Conservation (phyloP, 2,797 vertebrate genomes). For the Esox lucius region DNA sequence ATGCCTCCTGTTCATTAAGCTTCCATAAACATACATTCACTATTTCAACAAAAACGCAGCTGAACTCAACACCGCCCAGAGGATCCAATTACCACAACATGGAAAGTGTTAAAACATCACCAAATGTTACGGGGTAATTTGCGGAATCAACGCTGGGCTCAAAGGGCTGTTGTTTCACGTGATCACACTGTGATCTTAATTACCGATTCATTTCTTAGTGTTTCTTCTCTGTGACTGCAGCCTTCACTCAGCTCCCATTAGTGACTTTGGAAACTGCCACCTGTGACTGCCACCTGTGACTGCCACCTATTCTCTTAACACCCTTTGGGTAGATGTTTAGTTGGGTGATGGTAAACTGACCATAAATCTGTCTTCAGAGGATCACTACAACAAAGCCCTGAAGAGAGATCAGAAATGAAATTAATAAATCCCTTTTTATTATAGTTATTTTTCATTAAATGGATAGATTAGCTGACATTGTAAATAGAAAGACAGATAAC, state of each 20-base stretch:
- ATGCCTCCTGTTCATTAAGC: not conserved
- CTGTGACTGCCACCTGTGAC: not conserved
- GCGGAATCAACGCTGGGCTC: conserved; percentile 22
- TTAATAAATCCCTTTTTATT: not conserved
- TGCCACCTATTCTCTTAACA: no score
- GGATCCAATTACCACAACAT: conserved; percentile 50
- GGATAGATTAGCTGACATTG: no score
- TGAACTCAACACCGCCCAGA: conserved; percentile 39
- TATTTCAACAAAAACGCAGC: conserved; percentile 29
- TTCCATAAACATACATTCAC: conserved; percentile 16
- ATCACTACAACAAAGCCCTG: not conserved
- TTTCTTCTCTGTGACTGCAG: conserved; percentile 12
- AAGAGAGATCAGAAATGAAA: not conserved
- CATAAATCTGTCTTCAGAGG: not conserved
- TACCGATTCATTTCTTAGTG: conserved; percentile 58
- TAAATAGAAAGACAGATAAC: not conserved
- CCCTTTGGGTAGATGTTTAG: no score
- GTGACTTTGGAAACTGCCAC: not conserved
- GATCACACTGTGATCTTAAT: conserved; percentile 45
- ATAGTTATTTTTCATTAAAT: no score
- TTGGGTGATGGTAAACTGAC: not conserved
- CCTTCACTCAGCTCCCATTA: not conserved
- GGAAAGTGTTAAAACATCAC: conserved; percentile 52
- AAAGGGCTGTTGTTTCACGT: conserved; percentile 46
- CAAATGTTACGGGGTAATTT: conserved; percentile 2